A percentile compares a stretch with the other conserved stretches of the same genome.
These are phyloP conservation scores for Probosciger aterrimus DNA, from an alignment of 2,113 vertebrate species.

Conservation along the genomic window DNA sequence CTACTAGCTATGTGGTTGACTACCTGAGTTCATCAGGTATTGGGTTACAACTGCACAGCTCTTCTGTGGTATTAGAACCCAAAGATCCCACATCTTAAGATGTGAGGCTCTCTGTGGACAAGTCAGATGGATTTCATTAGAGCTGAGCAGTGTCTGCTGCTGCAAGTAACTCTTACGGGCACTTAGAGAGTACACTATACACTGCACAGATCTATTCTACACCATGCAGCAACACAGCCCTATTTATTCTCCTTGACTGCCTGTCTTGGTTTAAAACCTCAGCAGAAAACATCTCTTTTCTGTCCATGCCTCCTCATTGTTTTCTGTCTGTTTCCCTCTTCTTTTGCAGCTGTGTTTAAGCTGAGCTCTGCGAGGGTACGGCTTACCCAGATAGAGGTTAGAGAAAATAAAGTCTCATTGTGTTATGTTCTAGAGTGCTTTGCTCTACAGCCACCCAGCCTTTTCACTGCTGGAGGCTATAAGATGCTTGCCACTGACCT, in stretches of 20 bases:
- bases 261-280: neutral
- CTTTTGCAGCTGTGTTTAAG: constrained; percentile 21
- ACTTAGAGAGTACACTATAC: neutral
- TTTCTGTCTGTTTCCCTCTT: neutral
- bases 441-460: neutral
- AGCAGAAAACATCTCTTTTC: constrained; percentile 1
- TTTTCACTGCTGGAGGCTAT: neutral
- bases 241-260: constrained; percentile 8
- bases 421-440: constrained; percentile 11
- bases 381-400: neutral
- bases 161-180: neutral
- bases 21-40: neutral
- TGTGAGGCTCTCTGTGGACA: neutral
- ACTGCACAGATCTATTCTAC: neutral
- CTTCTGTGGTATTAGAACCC: neutral
- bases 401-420: constrained; percentile 18
- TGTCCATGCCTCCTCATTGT: neutral
- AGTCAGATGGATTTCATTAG: neutral
- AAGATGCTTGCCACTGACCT: constrained; percentile 7
- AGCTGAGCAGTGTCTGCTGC: neutral
- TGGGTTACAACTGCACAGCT: neutral
- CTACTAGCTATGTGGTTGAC: neutral
- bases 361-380: neutral
- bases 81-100: neutral
- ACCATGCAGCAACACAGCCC: neutral